Evolutionary conservation across 1,140 invertebrate species (phyloP).

Genomic region (Mactra quadrangularis): DNA sequence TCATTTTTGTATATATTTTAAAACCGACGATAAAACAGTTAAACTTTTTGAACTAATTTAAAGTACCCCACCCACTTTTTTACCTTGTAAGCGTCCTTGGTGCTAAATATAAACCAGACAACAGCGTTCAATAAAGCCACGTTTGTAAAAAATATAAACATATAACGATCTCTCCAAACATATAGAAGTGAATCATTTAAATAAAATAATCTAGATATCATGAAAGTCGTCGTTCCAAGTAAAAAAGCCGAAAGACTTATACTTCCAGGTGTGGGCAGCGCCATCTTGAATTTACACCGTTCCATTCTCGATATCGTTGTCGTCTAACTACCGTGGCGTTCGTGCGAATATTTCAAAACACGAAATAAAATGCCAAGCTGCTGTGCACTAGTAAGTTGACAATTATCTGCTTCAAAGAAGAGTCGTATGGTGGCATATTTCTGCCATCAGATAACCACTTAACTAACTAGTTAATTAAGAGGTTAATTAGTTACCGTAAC

Average conservation of each 20-base stretch:
- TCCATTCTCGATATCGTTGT: constrained; percentile 10
- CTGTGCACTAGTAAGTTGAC: no score
- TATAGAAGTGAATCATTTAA: background rate
- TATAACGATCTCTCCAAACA: constrained; percentile 51
- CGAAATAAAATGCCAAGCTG: no score
- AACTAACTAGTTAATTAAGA: no score
- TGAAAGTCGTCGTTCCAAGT: constrained; percentile 34
- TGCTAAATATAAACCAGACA: constrained; percentile 34
- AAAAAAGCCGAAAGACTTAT: constrained; percentile 36
- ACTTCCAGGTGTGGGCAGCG: constrained; percentile 47
- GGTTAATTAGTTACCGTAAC: no score
- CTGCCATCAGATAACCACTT: no score
- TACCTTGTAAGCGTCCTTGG: constrained; percentile 34
- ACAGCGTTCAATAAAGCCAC: constrained; percentile 33
- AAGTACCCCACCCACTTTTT: background rate
- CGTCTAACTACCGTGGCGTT: no score
- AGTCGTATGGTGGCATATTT: no score
- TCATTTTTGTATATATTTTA: no score
- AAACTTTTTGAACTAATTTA: no score
- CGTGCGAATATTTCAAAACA: no score
- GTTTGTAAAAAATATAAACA: constrained; percentile 17
- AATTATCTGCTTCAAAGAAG: no score
- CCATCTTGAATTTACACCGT: constrained; percentile 44
- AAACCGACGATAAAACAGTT: no score
- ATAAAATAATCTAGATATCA: constrained; percentile 24